These are phyloP conservation scores for Cynopterus brachyotis DNA, from an alignment of 2,113 vertebrate genomes.

Conservation along the genomic window DNA sequence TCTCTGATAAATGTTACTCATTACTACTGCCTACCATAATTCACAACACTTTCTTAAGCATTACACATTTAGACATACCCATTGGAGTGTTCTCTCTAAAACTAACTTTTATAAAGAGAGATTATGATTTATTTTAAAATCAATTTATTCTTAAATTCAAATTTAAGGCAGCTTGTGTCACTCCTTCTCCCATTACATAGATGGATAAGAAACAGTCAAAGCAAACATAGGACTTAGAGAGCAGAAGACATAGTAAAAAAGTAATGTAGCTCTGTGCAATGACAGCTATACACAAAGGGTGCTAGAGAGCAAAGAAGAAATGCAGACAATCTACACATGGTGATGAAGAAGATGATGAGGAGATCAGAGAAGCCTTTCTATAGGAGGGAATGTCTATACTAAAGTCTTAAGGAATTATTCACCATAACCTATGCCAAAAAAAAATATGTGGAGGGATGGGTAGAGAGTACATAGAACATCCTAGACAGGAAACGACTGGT, in stretches of 20 bases:
- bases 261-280: neutral
- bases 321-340: fast-evolving
- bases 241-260: neutral
- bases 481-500: neutral
- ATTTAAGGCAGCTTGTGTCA: neutral
- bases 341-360: neutral
- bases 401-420: neutral
- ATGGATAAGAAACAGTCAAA: neutral
- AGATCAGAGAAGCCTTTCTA: neutral
- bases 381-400: neutral
- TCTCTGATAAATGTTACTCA: neutral
- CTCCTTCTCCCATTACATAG: neutral
- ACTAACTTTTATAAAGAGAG: neutral
- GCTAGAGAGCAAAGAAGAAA: neutral
- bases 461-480: neutral
- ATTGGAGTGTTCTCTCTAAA: neutral
- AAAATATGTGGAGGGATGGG: neutral
- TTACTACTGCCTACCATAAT: neutral
- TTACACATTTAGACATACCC: neutral
- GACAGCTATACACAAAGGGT: neutral
- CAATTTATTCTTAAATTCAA: neutral
- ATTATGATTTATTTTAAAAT: neutral
- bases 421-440: neutral
- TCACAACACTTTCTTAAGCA: neutral
- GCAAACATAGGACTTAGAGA: neutral